Evolutionary conservation across 2,888 invertebrate genomes (phyloP).

Genomic region (Lobophora halterata): DNA sequence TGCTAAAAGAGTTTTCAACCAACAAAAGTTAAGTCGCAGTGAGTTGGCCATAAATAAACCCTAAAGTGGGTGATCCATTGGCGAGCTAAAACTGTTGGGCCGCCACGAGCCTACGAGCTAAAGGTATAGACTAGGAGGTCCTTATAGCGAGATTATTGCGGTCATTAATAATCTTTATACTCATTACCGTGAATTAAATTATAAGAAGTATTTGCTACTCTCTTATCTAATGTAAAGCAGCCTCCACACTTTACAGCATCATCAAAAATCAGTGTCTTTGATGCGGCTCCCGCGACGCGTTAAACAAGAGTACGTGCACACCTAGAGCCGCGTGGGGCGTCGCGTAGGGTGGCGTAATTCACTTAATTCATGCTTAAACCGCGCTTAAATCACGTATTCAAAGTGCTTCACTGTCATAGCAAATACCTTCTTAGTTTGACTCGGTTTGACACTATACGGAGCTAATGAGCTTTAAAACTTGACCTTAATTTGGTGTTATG

Average conservation of each 20-base stretch:
- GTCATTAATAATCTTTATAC: no score
- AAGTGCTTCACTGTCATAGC: constrained; percentile 43
- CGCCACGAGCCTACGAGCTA: no score
- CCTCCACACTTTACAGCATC: constrained; percentile 48
- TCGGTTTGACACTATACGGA: constrained; percentile 28
- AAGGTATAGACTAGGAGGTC: no score
- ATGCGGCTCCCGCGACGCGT: constrained; percentile 66
- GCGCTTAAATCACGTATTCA: constrained; percentile 59
- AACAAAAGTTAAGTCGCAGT: no score
- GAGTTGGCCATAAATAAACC: no score
- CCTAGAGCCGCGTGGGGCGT: constrained; percentile 44
- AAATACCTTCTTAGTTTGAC: constrained; percentile 37
- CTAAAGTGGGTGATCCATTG: no score
- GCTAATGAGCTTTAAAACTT: constrained; percentile 13
- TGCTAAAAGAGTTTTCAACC: no score
- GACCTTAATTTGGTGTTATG: constrained; percentile 3
- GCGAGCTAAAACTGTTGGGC: no score
- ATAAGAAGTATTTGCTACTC: background rate
- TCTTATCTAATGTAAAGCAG: constrained; percentile 29
- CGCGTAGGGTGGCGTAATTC: constrained; percentile 63
- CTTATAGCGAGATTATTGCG: no score
- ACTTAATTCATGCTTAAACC: constrained; percentile 70
- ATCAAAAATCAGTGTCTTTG: constrained; percentile 55
- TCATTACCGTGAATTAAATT: background rate
- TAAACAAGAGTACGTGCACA: constrained; percentile 53